A percentile compares a stretch with the other conserved stretches of the same genome.
Conservation (phyloP, 2,888 invertebrate genomes). For the Diaprepes abbreviatus region DNA sequence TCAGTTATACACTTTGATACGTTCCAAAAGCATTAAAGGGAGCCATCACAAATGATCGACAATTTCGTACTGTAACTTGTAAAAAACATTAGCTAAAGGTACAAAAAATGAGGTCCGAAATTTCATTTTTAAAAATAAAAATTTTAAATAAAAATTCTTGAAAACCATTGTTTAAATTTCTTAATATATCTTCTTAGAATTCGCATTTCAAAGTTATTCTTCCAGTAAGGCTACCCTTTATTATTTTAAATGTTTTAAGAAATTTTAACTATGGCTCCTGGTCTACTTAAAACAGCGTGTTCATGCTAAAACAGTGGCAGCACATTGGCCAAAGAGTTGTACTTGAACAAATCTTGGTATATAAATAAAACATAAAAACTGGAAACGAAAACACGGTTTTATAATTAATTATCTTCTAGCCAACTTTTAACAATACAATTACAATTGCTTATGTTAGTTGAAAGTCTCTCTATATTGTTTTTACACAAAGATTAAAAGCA, state of each 20-base stretch:
- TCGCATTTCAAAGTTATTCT: not conserved
- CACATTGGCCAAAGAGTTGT: conserved; percentile 35
- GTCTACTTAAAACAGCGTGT: conserved; percentile 5
- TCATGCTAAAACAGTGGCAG: conserved; percentile 26
- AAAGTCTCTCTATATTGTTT: conserved; percentile 11
- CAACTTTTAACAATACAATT: conserved; percentile 43
- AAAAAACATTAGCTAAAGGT: conserved; percentile 39
- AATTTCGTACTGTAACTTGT: conserved; percentile 22
- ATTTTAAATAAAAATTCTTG: not conserved
- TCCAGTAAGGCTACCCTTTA: not conserved
- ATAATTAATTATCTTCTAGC: conserved; percentile 31
- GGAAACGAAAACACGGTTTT: conserved; percentile 19
- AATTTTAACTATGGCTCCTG: conserved; percentile 9
- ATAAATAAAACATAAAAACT: conserved; percentile 36
- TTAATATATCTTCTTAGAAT: conserved; percentile 4
- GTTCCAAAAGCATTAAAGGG: conserved; percentile 10
- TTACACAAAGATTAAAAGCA: conserved; percentile 7
- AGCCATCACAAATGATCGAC: conserved; percentile 27
- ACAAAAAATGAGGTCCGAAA: conserved; percentile 46
- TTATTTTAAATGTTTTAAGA: not conserved
- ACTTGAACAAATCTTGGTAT: conserved; percentile 7
- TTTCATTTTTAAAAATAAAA: conserved; percentile 16
- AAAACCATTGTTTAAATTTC: conserved; percentile 22
- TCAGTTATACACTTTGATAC: not conserved
- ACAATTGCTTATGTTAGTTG: conserved; percentile 42